Base-by-base conservation (phyloP, 2,888 invertebrate species). In the Leptinotarsa rubiginosa region DNA sequence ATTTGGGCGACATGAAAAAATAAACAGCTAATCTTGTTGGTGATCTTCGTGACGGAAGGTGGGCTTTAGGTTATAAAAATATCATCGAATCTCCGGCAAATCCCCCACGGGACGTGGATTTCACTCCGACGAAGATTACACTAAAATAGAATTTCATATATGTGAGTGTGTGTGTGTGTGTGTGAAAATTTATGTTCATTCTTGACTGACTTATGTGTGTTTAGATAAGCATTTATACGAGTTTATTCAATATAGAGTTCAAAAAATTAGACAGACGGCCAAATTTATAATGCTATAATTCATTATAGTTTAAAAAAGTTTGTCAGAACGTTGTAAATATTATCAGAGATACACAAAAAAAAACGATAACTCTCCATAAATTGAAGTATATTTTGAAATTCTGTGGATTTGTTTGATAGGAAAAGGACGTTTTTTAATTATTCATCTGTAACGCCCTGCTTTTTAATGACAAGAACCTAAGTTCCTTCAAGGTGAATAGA, bases 111-210 rank as follows among this genome's bases (percentile, higher is more conserved):
- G 31, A 68, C 22, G n/a, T 15, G 41, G 15, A 62, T 62, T 62
- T n/a, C 62, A 62, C 25, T n/a, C 41, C 41, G 41, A 16, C 62
- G 68, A 31, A 62, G 72, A 72, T 68, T 25, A 41, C 31, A 68
- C 67, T 68, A 52, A 72, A 72, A 72, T 72, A 67, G 72, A 68
- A 49, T 31, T 68, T 72, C 62, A 62, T 62, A 22, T 56, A 15
- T 56, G 22, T 56, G 56, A 10, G 13, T 20, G 56, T 31, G 18
- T 56, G 22, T 56, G 56, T 3, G 13, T 20, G 56, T 31, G 18
- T 16, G n/a, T 25, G 62, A 41, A 62, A 62, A 62, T 62, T n/a
- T 62, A 62, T 62, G 62, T 62, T 62, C 31, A 62, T 62, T 41
- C 62, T 62, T 41, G 7, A 41, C n/a, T 31, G 62, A 62, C 5